Conservation (phyloP, 2,797 vertebrate genomes). For the Octomys mimax region DNA sequence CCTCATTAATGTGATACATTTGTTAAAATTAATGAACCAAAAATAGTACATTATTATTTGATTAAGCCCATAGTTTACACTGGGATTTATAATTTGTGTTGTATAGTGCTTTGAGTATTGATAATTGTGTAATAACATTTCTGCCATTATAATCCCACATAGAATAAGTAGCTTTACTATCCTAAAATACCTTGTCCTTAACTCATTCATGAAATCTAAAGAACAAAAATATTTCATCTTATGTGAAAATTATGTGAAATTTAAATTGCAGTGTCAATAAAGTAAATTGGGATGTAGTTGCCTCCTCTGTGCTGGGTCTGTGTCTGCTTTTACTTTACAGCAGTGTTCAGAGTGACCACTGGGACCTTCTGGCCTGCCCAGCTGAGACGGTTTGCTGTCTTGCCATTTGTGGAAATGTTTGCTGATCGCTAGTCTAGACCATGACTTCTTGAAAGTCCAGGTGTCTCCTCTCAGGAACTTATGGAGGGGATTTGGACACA, state of each 20-base stretch:
- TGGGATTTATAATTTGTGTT: background rate
- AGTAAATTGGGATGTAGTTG: background rate
- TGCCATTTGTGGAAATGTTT: background rate
- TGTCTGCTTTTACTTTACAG: background rate
- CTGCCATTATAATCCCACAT: background rate
- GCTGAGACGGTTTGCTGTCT: background rate
- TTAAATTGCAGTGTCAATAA: background rate
- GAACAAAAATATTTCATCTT: background rate
- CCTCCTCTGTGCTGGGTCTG: background rate
- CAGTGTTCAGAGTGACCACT: background rate
- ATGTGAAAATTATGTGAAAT: background rate
- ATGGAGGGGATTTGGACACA: background rate
- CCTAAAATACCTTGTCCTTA: background rate
- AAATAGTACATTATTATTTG: background rate
- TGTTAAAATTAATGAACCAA: background rate
- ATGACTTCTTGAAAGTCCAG: background rate
- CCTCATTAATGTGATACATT: background rate
- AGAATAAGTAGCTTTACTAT: background rate
- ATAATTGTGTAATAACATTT: background rate
- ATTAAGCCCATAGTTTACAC: background rate
- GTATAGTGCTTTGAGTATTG: background rate
- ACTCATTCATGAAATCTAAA: slow-evolving; percentile 48
- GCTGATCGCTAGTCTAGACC: background rate
- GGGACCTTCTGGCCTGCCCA: background rate
- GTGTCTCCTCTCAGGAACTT: background rate